phyloP scores from a whole-genome alignment of 2,113 vertebrate genomes.

The Ornithorhynchus anatinus region DNA sequence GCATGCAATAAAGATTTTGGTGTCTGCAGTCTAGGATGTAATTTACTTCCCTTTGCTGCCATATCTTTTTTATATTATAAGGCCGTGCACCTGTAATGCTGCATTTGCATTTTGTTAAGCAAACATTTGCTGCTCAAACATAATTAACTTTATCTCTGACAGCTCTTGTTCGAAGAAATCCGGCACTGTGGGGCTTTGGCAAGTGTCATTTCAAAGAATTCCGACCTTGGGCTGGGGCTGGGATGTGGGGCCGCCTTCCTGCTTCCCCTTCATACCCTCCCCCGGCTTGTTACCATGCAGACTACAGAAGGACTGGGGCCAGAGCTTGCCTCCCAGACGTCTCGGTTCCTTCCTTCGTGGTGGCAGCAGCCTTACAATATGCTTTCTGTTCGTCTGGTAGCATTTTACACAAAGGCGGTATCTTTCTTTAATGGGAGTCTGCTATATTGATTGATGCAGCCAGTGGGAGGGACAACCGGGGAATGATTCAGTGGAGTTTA shows the following conservation, averaged over 20 bases:
- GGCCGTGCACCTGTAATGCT: background rate
- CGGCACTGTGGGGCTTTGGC: background rate
- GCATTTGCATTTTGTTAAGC: conserved; percentile 13
- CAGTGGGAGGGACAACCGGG: conserved; percentile 39
- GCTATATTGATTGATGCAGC: conserved; percentile 34
- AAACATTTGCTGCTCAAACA: conserved; percentile 33
- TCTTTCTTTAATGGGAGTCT: conserved; percentile 40
- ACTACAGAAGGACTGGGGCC: background rate
- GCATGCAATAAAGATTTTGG: background rate
- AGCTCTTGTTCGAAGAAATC: background rate
- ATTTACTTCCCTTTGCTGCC: background rate
- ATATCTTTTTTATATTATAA: background rate
- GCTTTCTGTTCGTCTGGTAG: conserved; percentile 29
- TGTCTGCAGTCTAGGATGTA: background rate
- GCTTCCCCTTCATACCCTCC: background rate
- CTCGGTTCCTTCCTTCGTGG: background rate
- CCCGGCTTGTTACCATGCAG: background rate
- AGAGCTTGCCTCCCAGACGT: background rate
- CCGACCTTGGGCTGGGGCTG: background rate
- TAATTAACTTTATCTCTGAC: conserved; percentile 14
- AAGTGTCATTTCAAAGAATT: background rate
- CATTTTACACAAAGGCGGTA: conserved; percentile 22
- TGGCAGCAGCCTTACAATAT: background rate
- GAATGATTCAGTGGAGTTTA: conserved; percentile 50
- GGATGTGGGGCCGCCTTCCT: background rate